Evolutionary conservation across 1,140 invertebrate species (phyloP).

Genomic region (Macrobrachium nipponense): DNA sequence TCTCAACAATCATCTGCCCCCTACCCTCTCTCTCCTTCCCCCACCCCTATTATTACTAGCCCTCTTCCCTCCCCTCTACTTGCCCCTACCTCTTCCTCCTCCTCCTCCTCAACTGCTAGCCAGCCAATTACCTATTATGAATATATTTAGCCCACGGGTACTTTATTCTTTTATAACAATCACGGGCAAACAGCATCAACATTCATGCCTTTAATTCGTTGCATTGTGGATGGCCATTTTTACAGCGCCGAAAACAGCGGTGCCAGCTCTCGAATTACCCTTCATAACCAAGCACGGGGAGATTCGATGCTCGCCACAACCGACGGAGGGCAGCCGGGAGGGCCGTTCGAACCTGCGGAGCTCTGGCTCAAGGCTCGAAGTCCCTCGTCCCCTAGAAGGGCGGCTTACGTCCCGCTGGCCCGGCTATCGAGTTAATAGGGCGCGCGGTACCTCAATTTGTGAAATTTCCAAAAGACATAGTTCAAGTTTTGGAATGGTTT

Average conservation of each 20-base stretch:
- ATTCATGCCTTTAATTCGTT: conserved; percentile 58
- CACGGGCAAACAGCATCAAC: conserved; percentile 42
- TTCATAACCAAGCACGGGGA: conserved; percentile 52
- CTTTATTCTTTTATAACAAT: conserved; percentile 22
- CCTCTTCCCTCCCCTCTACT: neutral
- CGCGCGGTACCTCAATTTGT: conserved; percentile 57
- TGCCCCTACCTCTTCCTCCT: neutral
- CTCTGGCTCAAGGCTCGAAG: neutral
- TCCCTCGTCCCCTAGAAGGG: neutral
- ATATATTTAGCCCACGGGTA: conserved; percentile 16
- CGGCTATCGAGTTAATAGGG: conserved; percentile 56
- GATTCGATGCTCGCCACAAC: neutral
- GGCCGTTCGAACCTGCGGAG: neutral
- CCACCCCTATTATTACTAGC: neutral
- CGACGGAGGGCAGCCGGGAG: neutral
- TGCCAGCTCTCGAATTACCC: conserved; percentile 56
- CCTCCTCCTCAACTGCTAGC: neutral
- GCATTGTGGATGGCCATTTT: conserved; percentile 58
- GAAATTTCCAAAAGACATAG: conserved; percentile 56
- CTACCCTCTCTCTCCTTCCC: neutral
- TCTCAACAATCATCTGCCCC: neutral
- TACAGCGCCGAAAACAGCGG: conserved; percentile 55
- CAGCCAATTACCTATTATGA: conserved; percentile 2
- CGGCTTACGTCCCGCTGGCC: conserved; percentile 13
- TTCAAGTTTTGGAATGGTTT: conserved; percentile 49